These are phyloP conservation scores for Eidolon dupreanum DNA, from an alignment of 2,797 vertebrate species.

Conservation along the genomic window DNA sequence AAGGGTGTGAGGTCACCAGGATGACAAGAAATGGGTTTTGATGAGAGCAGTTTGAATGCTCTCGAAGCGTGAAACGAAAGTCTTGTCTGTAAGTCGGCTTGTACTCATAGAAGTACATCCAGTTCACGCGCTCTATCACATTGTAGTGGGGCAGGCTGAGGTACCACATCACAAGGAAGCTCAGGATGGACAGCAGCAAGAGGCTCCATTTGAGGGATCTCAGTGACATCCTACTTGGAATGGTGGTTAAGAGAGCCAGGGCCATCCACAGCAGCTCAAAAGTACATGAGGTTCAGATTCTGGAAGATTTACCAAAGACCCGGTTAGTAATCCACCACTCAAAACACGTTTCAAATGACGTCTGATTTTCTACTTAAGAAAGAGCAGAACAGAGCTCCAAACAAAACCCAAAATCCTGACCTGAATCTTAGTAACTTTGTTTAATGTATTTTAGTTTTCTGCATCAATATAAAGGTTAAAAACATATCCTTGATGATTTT, in stretches of 20 bases:
- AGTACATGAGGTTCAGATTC: not conserved
- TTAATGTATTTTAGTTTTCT: not conserved
- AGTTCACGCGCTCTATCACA: slow-evolving; percentile 46
- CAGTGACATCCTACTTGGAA: not conserved
- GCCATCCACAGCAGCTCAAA: slow-evolving; percentile 39
- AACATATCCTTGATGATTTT: not conserved
- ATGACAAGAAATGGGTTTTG: slow-evolving; percentile 81
- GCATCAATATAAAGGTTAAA: slow-evolving; percentile 15
- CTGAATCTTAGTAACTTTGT: not conserved
- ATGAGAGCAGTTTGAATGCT: slow-evolving; percentile 67
- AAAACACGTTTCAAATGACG: not conserved
- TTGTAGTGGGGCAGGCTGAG: slow-evolving; percentile 40
- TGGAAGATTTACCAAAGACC: slow-evolving; percentile 32
- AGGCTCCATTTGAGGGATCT: slow-evolving; percentile 73
- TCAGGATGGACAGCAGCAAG: slow-evolving; percentile 65
- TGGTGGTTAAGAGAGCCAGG: not conserved
- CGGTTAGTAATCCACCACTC: not conserved
- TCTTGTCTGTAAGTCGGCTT: slow-evolving; percentile 77
- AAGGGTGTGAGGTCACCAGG: slow-evolving; percentile 81
- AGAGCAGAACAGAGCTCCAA: not conserved
- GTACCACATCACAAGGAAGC: slow-evolving; percentile 65
- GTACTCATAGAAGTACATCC: slow-evolving; percentile 82
- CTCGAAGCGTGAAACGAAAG: slow-evolving; percentile 74
- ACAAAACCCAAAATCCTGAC: not conserved
- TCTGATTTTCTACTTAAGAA: not conserved